Conservation (phyloP, 2,797 vertebrate species). For the Neoniphon sammara region DNA sequence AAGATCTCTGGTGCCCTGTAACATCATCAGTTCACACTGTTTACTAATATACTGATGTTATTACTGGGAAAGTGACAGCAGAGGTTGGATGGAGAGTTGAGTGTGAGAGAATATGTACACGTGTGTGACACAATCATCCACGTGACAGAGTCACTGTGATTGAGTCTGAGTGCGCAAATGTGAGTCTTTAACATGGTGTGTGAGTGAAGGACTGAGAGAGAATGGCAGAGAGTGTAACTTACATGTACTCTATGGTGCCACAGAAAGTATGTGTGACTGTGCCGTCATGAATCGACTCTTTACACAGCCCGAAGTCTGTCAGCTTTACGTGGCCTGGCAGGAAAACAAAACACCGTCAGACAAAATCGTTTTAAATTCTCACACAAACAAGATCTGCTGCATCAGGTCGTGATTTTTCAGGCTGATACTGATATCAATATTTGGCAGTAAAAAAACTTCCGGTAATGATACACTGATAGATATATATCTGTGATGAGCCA, state of each 20-base stretch:
- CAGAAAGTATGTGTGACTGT: conserved; percentile 99
- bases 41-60: not conserved
- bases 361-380: conserved; percentile 42
- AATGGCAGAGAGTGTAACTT: not conserved
- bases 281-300: conserved; percentile 99
- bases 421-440: not conserved
- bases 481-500: too few relatives aligned
- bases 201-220: not conserved
- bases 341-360: conserved; percentile 10
- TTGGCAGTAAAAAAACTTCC: too few relatives aligned
- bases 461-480: too few relatives aligned
- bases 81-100: not conserved
- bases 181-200: too few relatives aligned
- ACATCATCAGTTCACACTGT: not conserved
- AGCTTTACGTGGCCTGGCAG: conserved; percentile 93
- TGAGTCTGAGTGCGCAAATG: not conserved
- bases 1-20: conserved; percentile 97
- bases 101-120: not conserved
- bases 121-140: too few relatives aligned
- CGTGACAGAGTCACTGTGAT: not conserved
- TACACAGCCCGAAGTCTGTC: conserved; percentile 97
- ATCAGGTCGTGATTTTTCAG: not conserved
- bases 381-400: conserved; percentile 33
- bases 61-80: too few relatives aligned
- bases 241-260: conserved; percentile 99